Evolutionary conservation across 2,888 invertebrate genomes (phyloP).

Genomic region (Epinotia demarniana): DNA sequence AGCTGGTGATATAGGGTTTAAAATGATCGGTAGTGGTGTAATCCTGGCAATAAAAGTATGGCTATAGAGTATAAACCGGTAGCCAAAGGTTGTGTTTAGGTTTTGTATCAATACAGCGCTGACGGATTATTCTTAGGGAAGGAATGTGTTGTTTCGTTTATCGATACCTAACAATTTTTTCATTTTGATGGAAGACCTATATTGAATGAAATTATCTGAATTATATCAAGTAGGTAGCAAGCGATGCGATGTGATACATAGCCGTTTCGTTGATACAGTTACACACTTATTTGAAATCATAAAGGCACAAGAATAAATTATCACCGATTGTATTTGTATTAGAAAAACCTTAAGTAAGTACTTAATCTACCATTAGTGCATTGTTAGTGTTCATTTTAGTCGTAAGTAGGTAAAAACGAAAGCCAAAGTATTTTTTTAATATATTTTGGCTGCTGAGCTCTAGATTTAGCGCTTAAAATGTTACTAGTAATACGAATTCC

Average conservation of each 20-base stretch:
- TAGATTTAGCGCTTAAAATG: too few species aligned
- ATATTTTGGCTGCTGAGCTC: too few species aligned
- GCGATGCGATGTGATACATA: too few species aligned
- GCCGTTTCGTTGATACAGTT: too few species aligned
- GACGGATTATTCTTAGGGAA: conserved; percentile 61
- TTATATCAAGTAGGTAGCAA: too few species aligned
- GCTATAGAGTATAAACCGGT: conserved; percentile 69
- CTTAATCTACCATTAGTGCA: not conserved
- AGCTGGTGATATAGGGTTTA: conserved; percentile 39
- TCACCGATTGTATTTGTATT: not conserved
- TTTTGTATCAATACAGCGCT: conserved; percentile 71
- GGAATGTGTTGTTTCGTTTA: conserved; percentile 46
- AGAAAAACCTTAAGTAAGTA: not conserved
- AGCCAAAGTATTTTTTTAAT: too few species aligned
- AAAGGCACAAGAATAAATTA: too few species aligned
- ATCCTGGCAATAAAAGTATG: conserved; percentile 69
- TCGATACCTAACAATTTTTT: conserved; percentile 47
- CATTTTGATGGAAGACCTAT: not conserved
- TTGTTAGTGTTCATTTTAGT: not conserved
- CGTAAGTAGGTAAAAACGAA: too few species aligned
- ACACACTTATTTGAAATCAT: too few species aligned
- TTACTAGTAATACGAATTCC: too few species aligned
- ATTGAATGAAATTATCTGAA: not conserved
- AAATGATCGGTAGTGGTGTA: conserved; percentile 52
- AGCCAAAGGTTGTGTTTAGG: conserved; percentile 76